A percentile compares a stretch with the other conserved stretches of the same genome.
Evolutionary conservation across 2,888 invertebrate species (phyloP).

Genomic region (Drosophila stalkeri): DNA sequence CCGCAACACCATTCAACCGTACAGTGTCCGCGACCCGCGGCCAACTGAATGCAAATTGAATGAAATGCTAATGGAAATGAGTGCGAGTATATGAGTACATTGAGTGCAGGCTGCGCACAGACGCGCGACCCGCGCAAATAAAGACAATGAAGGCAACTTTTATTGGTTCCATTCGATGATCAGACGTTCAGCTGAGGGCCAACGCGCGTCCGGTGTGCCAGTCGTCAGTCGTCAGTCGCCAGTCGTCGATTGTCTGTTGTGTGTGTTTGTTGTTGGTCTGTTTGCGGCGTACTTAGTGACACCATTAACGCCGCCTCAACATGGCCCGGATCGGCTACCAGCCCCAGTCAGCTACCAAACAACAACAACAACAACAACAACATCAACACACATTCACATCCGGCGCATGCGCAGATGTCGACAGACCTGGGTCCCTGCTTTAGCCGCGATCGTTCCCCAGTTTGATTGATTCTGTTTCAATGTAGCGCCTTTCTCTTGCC

Average conservation of each 20-base stretch:
- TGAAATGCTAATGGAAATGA: conserved; percentile 73
- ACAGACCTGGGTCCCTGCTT: conserved; percentile 38
- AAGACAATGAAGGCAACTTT: conserved; percentile 78
- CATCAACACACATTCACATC: conserved; percentile 63
- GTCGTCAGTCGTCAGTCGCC: conserved; percentile 34
- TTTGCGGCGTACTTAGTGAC: conserved; percentile 80
- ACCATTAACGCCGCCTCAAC: conserved; percentile 73
- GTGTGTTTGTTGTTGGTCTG: conserved; percentile 18
- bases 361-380: background rate
- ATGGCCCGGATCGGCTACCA: conserved; percentile 34
- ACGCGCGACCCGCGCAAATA: conserved; percentile 69
- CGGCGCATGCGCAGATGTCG: conserved; percentile 69
- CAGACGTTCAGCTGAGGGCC: conserved; percentile 61
- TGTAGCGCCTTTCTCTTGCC: conserved; percentile 67
- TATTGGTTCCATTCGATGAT: conserved; percentile 85
- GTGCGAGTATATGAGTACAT: conserved; percentile 52
- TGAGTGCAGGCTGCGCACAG: conserved; percentile 61
- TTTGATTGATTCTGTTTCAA: conserved; percentile 83
- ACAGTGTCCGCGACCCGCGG: conserved; percentile 32
- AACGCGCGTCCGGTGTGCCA: conserved; percentile 35
- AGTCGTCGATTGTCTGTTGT: conserved; percentile 47
- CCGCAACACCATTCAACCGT: conserved; percentile 72
- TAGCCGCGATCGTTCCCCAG: conserved; percentile 44
- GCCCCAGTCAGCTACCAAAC: conserved; percentile 33
- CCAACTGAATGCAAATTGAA: conserved; percentile 74